These are phyloP conservation scores for Tetrapedia diversipes DNA, from an alignment of 2,888 invertebrate species.

Conservation along the genomic window DNA sequence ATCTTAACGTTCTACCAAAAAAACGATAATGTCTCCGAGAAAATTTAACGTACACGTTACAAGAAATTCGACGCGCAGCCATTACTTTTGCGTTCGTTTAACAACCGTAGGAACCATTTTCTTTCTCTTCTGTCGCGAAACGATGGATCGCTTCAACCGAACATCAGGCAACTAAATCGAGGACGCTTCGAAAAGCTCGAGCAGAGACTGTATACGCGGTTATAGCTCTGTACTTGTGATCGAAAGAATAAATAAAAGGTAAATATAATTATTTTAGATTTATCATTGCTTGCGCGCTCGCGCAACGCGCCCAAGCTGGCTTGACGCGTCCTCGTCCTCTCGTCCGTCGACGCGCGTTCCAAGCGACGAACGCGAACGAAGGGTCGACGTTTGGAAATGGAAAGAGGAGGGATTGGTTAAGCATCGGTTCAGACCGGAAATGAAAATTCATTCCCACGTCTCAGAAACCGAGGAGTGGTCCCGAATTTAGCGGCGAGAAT, in stretches of 20 bases:
- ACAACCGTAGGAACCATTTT: neutral
- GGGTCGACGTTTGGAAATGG: neutral
- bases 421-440: too few relatives aligned
- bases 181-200: conserved; percentile 18
- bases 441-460: too few relatives aligned
- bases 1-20: too few relatives aligned
- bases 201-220: conserved; percentile 6
- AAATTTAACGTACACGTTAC: neutral
- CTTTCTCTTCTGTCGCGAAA: conserved; percentile 3
- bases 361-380: too few relatives aligned
- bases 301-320: conserved; percentile 35
- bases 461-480: conserved; percentile 45
- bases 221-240: conserved; percentile 36
- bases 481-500: conserved; percentile 52
- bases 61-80: neutral
- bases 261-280: conserved; percentile 22
- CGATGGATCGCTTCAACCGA: conserved; percentile 24
- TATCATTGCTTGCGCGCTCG: conserved; percentile 37
- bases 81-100: neutral
- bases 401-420: too few relatives aligned
- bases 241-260: conserved; percentile 26
- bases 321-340: conserved; percentile 35
- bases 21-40: neutral
- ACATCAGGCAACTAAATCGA: conserved; percentile 42
- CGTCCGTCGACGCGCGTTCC: conserved; percentile 17